Evolutionary conservation across 2,888 invertebrate genomes (phyloP), one percentile per base, ranked within the genome.

Genomic region (Phragmatobia fuliginosa): DNA sequence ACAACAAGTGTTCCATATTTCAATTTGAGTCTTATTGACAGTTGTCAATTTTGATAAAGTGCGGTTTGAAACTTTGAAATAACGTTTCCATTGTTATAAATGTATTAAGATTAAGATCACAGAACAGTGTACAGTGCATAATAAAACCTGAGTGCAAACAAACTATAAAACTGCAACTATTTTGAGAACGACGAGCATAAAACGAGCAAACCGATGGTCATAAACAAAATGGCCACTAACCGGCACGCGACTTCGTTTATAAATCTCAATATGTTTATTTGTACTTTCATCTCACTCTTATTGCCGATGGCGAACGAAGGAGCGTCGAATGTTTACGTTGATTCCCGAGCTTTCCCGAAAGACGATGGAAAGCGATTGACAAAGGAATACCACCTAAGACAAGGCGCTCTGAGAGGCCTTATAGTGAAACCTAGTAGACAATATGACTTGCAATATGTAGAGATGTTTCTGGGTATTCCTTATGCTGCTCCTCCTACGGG

Each of bases 401-500:
- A 97, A 87, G 97, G 97, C 1, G 95, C 96, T 59, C 87, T 98
- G 16, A 96, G 96, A 80, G 98, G 98, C 63, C 91, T 96, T 73
- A 95, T 97, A 31, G 96, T 96, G 58, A 96, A 96, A 77, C 96
- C 96, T 7, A 96, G 96, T 78, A 91, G 96, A 52, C 96, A 96
- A 79, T 96, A 96, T 68, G 96, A 96, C 49, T 88, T 97, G 70
- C 96, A 96, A 82, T 93, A 94, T 38, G 97, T 97, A 74, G 97
- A 97, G 87, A 97, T 97, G 88, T 98, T 96, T 87, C 92, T 97
- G 67, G 98, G 98, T 4, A 96, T 98, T 81, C 98, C 98, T 7
- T 98, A 98, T 91, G 98, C 98, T 7, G 97, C 97, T 49, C 96
- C 98, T 16, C 98, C 98, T 0, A 95, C 97, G 8, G 97, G 97